Evolutionary conservation across 2,888 invertebrate genomes (phyloP), one percentile per base, ranked within the genome.

Genomic region (Unio pictorum): DNA sequence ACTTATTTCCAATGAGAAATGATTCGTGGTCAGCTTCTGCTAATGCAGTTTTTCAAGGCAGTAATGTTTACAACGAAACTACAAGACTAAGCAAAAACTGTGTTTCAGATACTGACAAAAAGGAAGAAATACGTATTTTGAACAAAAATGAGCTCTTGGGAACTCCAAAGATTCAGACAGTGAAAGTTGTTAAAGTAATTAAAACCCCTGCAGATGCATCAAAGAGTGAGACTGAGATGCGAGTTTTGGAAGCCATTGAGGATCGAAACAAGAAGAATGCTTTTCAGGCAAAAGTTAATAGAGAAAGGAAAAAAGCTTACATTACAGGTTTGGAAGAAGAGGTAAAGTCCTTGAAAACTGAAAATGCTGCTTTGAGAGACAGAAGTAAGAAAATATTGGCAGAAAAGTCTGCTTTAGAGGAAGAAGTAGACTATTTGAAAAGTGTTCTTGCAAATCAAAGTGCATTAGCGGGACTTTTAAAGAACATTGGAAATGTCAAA

Each of bases 381-480:
- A 70, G 45, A 64, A 74, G 74, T 65, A 64, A 66, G 30, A 74
- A 76, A 28, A 61, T 79, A 58, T 66, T 76, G 54, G 64, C 65
- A 45, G 78, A 83, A 17, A 81, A 72, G 58, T 62, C 69, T 20
- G 70, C 81, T 17, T 74, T 86, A n/a, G 70, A 78, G 54, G 84
- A 84, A 58, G 86, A 88, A 74, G 81, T 88, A 55, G 79, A 74
- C 18, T 88, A 88, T 67, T 73, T 88, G 62, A 85, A 82, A 72
- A 82, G 80, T 74, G 86, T 88, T n/a, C 73, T 88, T 11, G 86
- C 84, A 8, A 88, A 88, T 75, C 80, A 88, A 61, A 88, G 87
- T 78, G 76, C 82, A 26, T 73, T 88, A 28, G 81, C 88, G 8
- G 74, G 73, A 18, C 71, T 88, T 56, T 69, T 88, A 30, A 79